Evolutionary conservation across 2,797 vertebrate species (phyloP).

Genomic region (Poeciliopsis paucimaculata): DNA sequence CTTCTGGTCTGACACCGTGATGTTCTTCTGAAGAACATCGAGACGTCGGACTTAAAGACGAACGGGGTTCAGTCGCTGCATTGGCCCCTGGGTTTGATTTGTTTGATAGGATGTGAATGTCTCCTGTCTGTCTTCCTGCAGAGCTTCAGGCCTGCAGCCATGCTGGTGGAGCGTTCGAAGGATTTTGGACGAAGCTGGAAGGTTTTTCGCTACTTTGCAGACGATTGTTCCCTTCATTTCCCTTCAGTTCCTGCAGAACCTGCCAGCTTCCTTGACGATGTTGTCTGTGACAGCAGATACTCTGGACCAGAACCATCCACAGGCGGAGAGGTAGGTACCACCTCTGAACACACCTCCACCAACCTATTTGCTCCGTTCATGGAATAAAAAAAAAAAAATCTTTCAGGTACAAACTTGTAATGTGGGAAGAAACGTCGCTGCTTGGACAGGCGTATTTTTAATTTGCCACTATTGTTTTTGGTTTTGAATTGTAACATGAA

Average conservation of each 20-base stretch:
- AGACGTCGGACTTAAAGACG: not conserved
- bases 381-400: not conserved
- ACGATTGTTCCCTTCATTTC: slow-evolving; percentile 85
- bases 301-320: slow-evolving; percentile 88
- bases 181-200: slow-evolving; percentile 90
- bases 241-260: slow-evolving; percentile 78
- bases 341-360: not conserved
- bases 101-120: not conserved
- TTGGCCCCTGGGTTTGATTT: not conserved
- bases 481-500: not conserved
- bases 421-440: not conserved
- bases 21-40: not conserved
- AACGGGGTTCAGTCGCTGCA: not conserved
- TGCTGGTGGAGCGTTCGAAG: slow-evolving; percentile 89
- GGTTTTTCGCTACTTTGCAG: slow-evolving; percentile 87
- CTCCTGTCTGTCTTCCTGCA: slow-evolving; percentile 44
- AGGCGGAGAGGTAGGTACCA: slow-evolving; percentile 81
- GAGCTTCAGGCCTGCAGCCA: slow-evolving; percentile 90
- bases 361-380: not conserved
- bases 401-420: not conserved
- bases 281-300: slow-evolving; percentile 90
- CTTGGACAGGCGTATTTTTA: not conserved
- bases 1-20: not conserved
- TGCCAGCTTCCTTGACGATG: slow-evolving; percentile 77
- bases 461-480: too few species aligned